Evolutionary conservation across 2,797 vertebrate genomes (phyloP), one percentile per base, ranked within the genome.

Genomic region (Hyperoplus immaculatus): DNA sequence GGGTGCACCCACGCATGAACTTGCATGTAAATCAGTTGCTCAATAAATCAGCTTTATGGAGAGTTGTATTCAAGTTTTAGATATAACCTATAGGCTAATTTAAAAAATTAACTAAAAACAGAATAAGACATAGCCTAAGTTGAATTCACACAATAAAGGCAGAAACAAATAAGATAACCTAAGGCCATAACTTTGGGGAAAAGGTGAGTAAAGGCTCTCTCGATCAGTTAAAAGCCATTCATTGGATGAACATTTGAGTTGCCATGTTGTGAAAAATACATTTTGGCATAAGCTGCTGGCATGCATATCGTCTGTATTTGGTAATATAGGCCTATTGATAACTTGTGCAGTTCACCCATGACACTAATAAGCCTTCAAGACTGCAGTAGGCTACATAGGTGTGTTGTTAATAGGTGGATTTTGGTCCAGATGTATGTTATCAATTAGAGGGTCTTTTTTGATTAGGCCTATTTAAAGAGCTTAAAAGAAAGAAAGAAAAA

Each of bases 11-110:
- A 64, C 53, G 47, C 61, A 1, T 9, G 4, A 39, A 42, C 29
- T n/a, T 47, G n/a, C 10, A 21, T 55, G n/a, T 71, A 14, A 21
- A 8, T 64, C 42, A 53, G 46, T 63, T 43, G 13, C 78, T 80
- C 67, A n/a, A 16, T 36, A 39, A 18, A 63, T 15, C 38, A 3
- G 51, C 8, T 72, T 56, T 55, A 41, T 45, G 39, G 6, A 46
- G 8, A 50, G 46, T 11, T 4, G 38, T 2, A 38, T 29, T 29
- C 29, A 29, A 29, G 29, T 29, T 29, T 29, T 29, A 29, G 29
- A 16, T 46, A 21, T 38, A 41, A 58, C 3, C 1, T 29, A 29
- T 29, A 29, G 29, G 29, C 29, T 29, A 29, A 29, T 29, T 29
- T 29, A 3, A 29, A 29, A 29, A 29, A 29, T 29, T 2, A 29